phyloP scores from a whole-genome alignment of 2,797 vertebrate species.

The Cheirogaleus major region DNA sequence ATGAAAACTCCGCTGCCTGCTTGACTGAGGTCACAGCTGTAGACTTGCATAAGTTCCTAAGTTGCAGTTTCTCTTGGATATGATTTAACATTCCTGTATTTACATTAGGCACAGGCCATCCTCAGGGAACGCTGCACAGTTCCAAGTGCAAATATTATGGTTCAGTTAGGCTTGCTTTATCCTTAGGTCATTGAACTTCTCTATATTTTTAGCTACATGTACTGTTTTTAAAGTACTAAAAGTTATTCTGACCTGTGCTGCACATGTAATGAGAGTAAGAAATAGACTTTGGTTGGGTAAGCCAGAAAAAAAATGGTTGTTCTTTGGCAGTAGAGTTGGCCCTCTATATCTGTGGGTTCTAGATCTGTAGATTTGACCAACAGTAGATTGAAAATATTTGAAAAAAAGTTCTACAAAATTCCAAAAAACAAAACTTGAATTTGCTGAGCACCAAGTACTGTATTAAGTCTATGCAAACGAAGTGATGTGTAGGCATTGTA shows the following conservation, averaged over 20 bases:
- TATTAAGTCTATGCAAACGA: not conserved
- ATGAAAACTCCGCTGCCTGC: conserved; percentile 92
- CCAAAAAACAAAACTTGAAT: not conserved
- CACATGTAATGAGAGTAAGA: not conserved
- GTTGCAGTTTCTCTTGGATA: conserved; percentile 67
- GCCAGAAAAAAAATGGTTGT: not conserved
- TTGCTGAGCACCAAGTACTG: not conserved
- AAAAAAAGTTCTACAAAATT: not conserved
- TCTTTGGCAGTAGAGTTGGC: not conserved
- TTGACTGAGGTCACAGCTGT: conserved; percentile 95
- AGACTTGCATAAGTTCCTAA: conserved; percentile 81
- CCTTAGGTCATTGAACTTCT: not conserved
- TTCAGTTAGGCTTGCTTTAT: not conserved
- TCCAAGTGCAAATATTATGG: not conserved
- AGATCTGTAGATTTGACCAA: not conserved
- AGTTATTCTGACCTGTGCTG: not conserved
- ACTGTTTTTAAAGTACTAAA: not conserved
- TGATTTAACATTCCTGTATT: conserved; percentile 68
- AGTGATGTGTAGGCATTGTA: not conserved
- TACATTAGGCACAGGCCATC: conserved; percentile 66
- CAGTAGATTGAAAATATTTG: not conserved
- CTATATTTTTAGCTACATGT: not conserved
- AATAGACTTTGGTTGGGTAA: not conserved
- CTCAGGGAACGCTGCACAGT: conserved; percentile 44
- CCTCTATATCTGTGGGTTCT: not conserved